Base-by-base conservation (phyloP, 2,888 invertebrate genomes). In the Aelia acuminata region DNA sequence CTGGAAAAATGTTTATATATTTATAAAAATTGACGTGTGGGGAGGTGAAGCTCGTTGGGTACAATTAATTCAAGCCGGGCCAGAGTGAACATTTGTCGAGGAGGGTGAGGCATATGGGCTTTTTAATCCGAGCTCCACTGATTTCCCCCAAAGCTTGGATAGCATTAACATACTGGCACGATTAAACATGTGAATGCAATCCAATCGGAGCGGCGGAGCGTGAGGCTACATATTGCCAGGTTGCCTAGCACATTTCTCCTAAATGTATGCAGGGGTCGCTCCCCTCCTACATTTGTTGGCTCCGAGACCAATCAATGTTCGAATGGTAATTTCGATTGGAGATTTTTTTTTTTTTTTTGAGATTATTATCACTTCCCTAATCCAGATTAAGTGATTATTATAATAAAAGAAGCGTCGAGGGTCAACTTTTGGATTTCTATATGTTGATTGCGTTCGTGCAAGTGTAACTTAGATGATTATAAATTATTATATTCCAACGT, bases 71-170 rank as follows among this genome's bases (percentile, higher is more conserved):
- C 63, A 63, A 26, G 26, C 57, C 26, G 26, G 18, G 31, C 4
- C 63, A 3, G 63, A 18, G 63, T 63, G 63, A 63, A 63, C 63
- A 63, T 63, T 63, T 63, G 63, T 31, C 31, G 31, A 31, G 31
- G 63, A 63, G 63, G 63, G 63, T 35, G 63, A 31, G 63, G 63
- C 63, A 63, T 63, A 63, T 63, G 63, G 63, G 18, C 63, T 63
- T 63, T 63, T 63, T 63, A 63, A 63, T 63, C 63, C 63, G 63
- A 35, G 63, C 63, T 63, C 63, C 63, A 31, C 63, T 63, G 63
- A 63, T 63, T 63, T 63, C 63, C 63, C 63, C 63, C 63, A 63
- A 63, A 63, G 63, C 63, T 63, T 63, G 63, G 63, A 63, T 63
- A 63, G 63, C 63, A 63, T 63, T 63, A 63, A 63, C 63, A 63